A percentile compares a stretch with the other conserved stretches of the same genome.
phyloP scores from a whole-genome alignment of 2,113 vertebrate genomes.

The Euleptes europaea region DNA sequence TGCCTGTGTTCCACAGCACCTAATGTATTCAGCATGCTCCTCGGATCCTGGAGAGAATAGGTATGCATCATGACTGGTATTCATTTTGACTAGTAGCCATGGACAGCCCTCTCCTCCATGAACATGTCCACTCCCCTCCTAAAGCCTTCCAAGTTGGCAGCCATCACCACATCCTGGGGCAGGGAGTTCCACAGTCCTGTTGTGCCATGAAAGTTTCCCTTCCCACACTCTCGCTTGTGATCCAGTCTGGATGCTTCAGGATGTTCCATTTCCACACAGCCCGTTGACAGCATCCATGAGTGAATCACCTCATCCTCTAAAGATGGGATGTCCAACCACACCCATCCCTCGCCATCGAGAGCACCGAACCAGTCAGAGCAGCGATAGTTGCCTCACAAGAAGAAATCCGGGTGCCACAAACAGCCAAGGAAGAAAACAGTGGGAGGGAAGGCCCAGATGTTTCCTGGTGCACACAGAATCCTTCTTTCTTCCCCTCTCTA shows the following conservation, averaged over 20 bases:
- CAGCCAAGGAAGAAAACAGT: neutral
- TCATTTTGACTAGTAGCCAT: no score
- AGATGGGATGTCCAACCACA: neutral
- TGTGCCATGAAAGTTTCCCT: neutral
- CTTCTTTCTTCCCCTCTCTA: neutral
- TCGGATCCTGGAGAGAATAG: no score
- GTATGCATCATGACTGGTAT: no score
- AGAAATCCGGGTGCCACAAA: neutral
- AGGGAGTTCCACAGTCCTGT: no score
- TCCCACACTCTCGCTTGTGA: neutral
- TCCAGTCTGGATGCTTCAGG: neutral
- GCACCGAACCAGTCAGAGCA: conserved; percentile 46
- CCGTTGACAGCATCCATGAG: accelerated
- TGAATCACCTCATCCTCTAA: neutral
- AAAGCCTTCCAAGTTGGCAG: no score
- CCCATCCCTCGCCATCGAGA: conserved; percentile 1
- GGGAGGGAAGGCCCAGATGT: conserved; percentile 2
- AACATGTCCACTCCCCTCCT: no score
- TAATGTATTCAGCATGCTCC: no score
- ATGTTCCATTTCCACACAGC: conserved; percentile 21
- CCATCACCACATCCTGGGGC: no score
- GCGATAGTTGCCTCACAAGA: accelerated
- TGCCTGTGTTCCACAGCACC: no score
- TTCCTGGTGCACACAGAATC: neutral
- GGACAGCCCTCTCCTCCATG: no score